phyloP scores from a whole-genome alignment of 2,888 invertebrate species.

The Rhamnusium bicolor region DNA sequence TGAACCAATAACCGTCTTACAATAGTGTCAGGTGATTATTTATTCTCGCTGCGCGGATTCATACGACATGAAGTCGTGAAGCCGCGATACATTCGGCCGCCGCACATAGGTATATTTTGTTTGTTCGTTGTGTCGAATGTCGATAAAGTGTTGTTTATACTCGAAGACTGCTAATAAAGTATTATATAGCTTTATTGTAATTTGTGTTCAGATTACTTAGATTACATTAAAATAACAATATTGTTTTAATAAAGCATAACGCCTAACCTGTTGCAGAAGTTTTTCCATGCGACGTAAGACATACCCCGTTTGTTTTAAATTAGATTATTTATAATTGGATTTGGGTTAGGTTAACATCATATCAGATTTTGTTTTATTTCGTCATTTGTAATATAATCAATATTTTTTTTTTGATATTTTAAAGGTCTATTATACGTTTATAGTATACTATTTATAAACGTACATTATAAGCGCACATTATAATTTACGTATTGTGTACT shows the following conservation, averaged over 20 bases:
- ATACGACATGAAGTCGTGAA: too few relatives aligned
- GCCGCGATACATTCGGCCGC: not conserved
- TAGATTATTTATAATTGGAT: too few relatives aligned
- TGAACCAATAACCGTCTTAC: too few relatives aligned
- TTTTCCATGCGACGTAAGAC: not conserved
- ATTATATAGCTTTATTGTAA: not conserved
- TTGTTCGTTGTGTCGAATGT: not conserved
- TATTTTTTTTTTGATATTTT: not conserved
- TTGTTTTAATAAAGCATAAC: not conserved
- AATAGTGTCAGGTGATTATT: too few relatives aligned
- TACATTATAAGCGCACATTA: not conserved
- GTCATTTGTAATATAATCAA: not conserved
- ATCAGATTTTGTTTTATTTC: too few relatives aligned
- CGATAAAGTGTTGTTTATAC: not conserved
- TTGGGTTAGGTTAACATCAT: too few relatives aligned
- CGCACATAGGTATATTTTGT: not conserved
- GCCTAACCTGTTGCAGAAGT: not conserved
- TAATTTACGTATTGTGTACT: not conserved
- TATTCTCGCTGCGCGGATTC: too few relatives aligned
- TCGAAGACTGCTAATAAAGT: not conserved
- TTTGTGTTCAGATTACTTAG: not conserved
- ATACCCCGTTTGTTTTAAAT: too few relatives aligned
- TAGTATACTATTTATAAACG: too few relatives aligned
- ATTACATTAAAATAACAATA: not conserved
- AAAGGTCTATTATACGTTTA: not conserved